Conservation (phyloP, 2,888 invertebrate genomes). For the Eumacrocentrus americanus region DNA sequence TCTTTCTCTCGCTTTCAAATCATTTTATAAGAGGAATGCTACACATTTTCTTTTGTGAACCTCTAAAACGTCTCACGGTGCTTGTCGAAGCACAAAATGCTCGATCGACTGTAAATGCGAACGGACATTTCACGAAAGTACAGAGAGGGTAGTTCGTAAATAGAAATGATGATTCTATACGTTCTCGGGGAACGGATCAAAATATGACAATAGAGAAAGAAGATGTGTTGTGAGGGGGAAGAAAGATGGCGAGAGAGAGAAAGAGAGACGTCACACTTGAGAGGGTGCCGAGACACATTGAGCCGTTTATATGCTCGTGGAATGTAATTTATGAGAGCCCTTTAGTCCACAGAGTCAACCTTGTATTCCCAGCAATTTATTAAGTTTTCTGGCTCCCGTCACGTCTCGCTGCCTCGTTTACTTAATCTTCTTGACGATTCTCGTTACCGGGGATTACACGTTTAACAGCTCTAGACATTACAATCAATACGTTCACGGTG, state of each 20-base stretch:
- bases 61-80: not conserved
- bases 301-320: slow-evolving; percentile 39
- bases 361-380: slow-evolving; percentile 57
- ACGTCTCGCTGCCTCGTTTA: slow-evolving; percentile 31
- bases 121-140: not conserved
- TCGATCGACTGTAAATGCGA: slow-evolving; percentile 7
- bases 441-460: slow-evolving; percentile 21
- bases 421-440: slow-evolving; percentile 30
- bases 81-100: slow-evolving; percentile 8
- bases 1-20: not conserved
- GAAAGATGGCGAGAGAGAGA: no score
- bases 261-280: not conserved
- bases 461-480: slow-evolving; percentile 3
- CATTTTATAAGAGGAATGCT: not conserved
- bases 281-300: not conserved
- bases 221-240: no score
- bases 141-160: not conserved
- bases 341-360: slow-evolving; percentile 50
- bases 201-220: no score
- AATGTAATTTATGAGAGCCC: slow-evolving; percentile 57
- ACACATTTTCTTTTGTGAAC: slow-evolving; percentile 24
- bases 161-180: slow-evolving; percentile 1
- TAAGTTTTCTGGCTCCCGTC: slow-evolving; percentile 53
- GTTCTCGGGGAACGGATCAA: no score
- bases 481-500: slow-evolving; percentile 6